Conservation (phyloP, 2,888 invertebrate genomes). For the Electrophaes corylata region DNA sequence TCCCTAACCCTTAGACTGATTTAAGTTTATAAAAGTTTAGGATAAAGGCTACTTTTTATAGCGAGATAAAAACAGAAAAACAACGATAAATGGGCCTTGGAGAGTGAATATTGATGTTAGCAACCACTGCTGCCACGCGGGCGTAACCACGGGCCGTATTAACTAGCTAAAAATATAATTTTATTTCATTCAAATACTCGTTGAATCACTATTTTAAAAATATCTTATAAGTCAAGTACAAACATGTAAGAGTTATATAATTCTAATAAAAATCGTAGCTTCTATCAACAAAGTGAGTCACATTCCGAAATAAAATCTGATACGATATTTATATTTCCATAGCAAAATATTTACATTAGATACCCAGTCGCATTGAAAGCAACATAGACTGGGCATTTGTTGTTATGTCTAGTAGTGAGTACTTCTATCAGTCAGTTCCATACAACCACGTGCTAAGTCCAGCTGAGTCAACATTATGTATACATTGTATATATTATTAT, state of each 20-base stretch:
- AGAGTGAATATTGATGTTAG: too few relatives aligned
- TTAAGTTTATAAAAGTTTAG: too few relatives aligned
- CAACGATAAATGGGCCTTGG: too few relatives aligned
- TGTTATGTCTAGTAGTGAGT: constrained; percentile 32
- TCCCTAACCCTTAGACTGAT: too few relatives aligned
- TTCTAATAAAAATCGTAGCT: constrained; percentile 5
- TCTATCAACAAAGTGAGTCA: constrained; percentile 15
- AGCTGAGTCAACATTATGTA: constrained; percentile 52
- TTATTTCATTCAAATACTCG: not conserved
- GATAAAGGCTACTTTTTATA: too few relatives aligned
- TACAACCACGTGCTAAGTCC: constrained; percentile 55
- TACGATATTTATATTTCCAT: constrained; percentile 26
- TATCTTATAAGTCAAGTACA: not conserved
- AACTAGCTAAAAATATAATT: too few relatives aligned
- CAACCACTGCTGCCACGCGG: too few relatives aligned
- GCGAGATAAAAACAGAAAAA: too few relatives aligned
- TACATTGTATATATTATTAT: not conserved
- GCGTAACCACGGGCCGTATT: too few relatives aligned
- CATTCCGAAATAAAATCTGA: constrained; percentile 30
- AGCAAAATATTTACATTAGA: constrained; percentile 46
- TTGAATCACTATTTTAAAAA: not conserved
- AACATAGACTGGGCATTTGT: constrained; percentile 24
- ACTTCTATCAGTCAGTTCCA: constrained; percentile 36
- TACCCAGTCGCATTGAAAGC: constrained; percentile 19
- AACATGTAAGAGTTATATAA: not conserved